A percentile compares a stretch with the other conserved stretches of the same genome.
These are phyloP conservation scores for Cathartes aura DNA, from an alignment of 2,113 vertebrate genomes.

Conservation along the genomic window DNA sequence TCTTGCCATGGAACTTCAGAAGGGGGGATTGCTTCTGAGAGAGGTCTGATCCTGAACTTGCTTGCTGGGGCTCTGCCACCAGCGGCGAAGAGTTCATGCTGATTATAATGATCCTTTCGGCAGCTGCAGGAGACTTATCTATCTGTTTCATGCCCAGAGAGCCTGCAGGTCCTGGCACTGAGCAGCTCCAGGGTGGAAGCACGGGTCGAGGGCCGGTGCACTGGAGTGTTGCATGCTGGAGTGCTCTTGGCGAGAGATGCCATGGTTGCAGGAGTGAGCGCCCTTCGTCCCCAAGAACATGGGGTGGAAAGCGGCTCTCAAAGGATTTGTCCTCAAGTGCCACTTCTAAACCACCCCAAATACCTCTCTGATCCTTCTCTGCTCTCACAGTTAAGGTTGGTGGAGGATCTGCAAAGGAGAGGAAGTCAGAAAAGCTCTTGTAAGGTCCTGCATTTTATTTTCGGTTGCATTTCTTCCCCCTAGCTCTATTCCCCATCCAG, in stretches of 20 bases:
- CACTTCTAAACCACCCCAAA: not conserved
- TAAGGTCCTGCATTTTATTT: accelerated
- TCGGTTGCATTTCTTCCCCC: not conserved
- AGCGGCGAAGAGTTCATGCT: not conserved
- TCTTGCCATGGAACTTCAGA: not conserved
- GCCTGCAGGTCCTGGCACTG: not conserved
- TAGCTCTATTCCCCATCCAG: not conserved
- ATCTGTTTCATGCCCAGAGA: not conserved
- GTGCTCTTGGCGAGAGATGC: not conserved
- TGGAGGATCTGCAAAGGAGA: not conserved
- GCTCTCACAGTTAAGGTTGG: not conserved
- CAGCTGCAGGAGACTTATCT: not conserved
- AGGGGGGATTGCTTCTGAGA: not conserved
- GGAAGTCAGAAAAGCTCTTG: not conserved
- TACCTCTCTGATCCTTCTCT: not conserved
- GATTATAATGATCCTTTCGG: not conserved
- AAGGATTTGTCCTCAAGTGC: not conserved
- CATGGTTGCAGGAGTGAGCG: accelerated
- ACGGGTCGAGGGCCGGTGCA: not conserved
- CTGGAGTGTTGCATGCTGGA: not conserved
- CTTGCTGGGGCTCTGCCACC: not conserved
- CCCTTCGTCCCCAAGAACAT: not conserved
- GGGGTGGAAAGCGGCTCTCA: not conserved
- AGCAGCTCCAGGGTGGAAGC: not conserved
- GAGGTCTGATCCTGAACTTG: not conserved